Base-by-base conservation (phyloP, 2,113 vertebrate species). In the Nycticorax nycticorax region DNA sequence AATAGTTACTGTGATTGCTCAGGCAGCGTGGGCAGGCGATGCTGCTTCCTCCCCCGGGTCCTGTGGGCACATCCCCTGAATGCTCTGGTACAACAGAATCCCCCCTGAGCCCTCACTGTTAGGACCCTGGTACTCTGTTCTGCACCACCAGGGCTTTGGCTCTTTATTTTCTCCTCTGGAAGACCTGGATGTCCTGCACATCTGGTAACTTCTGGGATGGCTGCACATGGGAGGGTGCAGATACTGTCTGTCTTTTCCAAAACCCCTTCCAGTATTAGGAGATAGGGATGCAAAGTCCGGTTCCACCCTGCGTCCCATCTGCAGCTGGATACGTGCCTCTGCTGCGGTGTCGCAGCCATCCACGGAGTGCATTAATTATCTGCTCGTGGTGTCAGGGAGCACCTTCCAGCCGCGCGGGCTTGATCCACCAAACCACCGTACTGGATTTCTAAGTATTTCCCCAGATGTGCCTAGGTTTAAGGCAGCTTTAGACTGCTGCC, bases 131-230 rank as follows among this genome's bases (percentile, higher is more conserved):
- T n/a, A 6, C 71, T 81, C 41, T 63, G 35, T 20, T 89, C 87
- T 92, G 37, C 43, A 45, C 39, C 74, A 56, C 13, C 6, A 0
- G 45, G 60, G 56, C 76, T 92, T 69, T 32, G 45, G 47, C 56
- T 79, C 47, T 10, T 66, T 52, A 1, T 67, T 81, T 60, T 53
- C 20, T 32, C n/a, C 32, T 48, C 43, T 67, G 75, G 88, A 73
- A 63, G 89, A 69, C 11, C 14, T 12, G 30, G 81, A 45, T 32
- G 32, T 67, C 83, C 74, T 60, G 50, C 33, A 73, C 76, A 91
- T 78, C 50, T 64, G 85, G 55, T 53, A 96, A 91, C 63, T 97
- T 96, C 89, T 92, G 97, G 94, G 96, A 94, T 60, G 89, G 72
- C 88, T 83, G 71, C 1, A 4, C 93, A 88, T 30, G 78, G 85